A percentile compares a stretch with the other conserved stretches of the same genome.
These are phyloP conservation scores for Scelioninae gen. 2 DNA, from an alignment of 2,888 invertebrate genomes.

Conservation along the genomic window DNA sequence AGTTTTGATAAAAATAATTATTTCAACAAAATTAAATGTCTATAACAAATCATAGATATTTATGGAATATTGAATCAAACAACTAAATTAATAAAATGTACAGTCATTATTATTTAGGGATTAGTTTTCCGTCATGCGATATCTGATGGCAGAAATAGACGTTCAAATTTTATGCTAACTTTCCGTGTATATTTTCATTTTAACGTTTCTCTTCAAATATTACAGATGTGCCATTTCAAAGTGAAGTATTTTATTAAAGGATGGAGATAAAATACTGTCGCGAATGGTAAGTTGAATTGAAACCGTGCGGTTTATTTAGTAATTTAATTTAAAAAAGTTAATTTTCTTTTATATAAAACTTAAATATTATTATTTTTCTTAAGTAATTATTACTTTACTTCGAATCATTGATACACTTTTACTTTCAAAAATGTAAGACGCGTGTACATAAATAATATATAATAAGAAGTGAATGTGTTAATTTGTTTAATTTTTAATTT, in stretches of 20 bases:
- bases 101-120: no score
- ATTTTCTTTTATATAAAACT: conserved; percentile 40
- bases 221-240: conserved; percentile 46
- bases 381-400: conserved; percentile 7
- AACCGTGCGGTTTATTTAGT: conserved; percentile 47
- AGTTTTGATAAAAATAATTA: no score
- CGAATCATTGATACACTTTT: conserved; percentile 26
- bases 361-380: conserved; percentile 15
- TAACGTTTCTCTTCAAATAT: conserved; percentile 23
- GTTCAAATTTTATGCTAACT: no score
- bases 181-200: not conserved
- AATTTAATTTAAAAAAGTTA: conserved; percentile 13
- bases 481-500: conserved; percentile 15
- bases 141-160: no score
- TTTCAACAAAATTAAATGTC: no score
- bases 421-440: conserved; percentile 33
- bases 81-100: no score
- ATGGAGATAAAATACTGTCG: conserved; percentile 40
- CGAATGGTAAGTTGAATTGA: conserved; percentile 48
- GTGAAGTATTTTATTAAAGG: conserved; percentile 28
- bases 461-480: not conserved
- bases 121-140: no score
- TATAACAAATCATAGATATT: no score
- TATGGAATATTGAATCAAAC: no score
- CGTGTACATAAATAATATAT: conserved; percentile 23